These are phyloP conservation scores for Caerostris extrusa DNA, from an alignment of 1,140 invertebrate species.

Conservation along the genomic window DNA sequence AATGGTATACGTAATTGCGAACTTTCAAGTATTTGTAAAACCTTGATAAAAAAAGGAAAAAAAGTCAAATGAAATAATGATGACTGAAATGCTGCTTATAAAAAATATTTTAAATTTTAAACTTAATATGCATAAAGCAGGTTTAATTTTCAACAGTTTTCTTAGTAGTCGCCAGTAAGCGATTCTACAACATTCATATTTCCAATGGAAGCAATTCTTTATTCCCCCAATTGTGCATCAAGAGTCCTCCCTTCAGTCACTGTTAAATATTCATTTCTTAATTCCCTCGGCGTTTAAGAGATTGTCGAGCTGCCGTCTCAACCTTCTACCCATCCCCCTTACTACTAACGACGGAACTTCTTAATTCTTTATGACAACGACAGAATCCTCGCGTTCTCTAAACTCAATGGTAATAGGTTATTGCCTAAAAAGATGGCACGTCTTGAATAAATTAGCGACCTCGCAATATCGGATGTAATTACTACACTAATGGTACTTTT, in stretches of 20 bases:
- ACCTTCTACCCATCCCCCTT: not conserved
- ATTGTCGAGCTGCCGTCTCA: slow-evolving; percentile 6
- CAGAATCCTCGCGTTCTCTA: not conserved
- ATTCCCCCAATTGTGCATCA: not conserved
- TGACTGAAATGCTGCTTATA: no score
- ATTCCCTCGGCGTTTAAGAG: slow-evolving; percentile 36
- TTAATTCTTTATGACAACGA: not conserved
- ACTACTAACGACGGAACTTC: not conserved
- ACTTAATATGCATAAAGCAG: no score
- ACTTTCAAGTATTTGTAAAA: no score
- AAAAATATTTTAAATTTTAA: no score
- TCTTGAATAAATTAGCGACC: slow-evolving; percentile 54
- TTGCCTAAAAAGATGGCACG: slow-evolving; percentile 26
- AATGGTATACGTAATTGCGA: no score
- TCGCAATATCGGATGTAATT: slow-evolving; percentile 45
- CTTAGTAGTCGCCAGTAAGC: no score
- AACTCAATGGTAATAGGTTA: slow-evolving; percentile 12
- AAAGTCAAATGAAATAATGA: no score
- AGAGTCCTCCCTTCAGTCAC: not conserved
- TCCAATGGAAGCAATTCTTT: slow-evolving; percentile 3
- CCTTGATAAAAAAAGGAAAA: no score
- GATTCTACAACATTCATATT: no score
- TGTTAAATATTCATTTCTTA: slow-evolving; percentile 65
- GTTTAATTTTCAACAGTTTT: no score
- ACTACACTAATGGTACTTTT: slow-evolving; percentile 17